phyloP scores from a whole-genome alignment of 2,797 vertebrate species.

The Poecilia wingei region DNA sequence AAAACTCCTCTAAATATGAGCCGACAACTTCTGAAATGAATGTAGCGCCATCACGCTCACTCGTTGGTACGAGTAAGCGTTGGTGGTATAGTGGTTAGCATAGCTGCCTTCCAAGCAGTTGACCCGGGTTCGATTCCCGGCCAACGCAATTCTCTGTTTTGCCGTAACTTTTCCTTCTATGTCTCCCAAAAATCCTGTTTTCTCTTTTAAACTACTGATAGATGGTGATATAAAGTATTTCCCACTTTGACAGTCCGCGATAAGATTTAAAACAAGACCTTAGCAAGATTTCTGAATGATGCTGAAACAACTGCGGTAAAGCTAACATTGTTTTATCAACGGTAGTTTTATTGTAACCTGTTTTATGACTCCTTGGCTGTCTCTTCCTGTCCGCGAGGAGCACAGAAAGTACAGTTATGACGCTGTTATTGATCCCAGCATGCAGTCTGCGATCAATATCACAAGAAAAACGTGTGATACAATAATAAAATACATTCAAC shows the following conservation, averaged over 20 bases:
- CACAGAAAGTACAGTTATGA: neutral
- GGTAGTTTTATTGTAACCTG: neutral
- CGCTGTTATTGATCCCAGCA: neutral
- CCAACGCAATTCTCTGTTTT: slow-evolving; percentile 4
- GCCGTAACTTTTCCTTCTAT: too few species aligned
- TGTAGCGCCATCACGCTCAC: accelerated
- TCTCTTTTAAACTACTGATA: neutral
- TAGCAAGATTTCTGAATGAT: neutral
- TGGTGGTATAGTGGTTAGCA: slow-evolving; percentile 61
- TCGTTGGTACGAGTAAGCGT: accelerated
- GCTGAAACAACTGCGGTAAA: too few species aligned
- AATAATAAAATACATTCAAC: neutral
- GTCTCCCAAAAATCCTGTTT: neutral
- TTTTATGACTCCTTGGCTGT: too few species aligned
- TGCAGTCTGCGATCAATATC: neutral
- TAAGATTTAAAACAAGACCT: neutral
- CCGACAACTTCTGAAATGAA: accelerated
- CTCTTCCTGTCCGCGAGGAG: neutral
- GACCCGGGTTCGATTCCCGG: slow-evolving; percentile 76
- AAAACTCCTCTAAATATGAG: accelerated
- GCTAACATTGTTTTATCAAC: too few species aligned
- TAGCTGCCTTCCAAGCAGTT: slow-evolving; percentile 78
- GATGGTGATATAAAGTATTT: neutral
- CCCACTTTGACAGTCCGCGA: neutral
- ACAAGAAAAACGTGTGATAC: neutral